Percentiles rank a stretch among this genome's conserved stretches.
These are phyloP conservation scores for Hemichromis elongatus DNA, from an alignment of 2,113 vertebrate species.

Conservation along the genomic window DNA sequence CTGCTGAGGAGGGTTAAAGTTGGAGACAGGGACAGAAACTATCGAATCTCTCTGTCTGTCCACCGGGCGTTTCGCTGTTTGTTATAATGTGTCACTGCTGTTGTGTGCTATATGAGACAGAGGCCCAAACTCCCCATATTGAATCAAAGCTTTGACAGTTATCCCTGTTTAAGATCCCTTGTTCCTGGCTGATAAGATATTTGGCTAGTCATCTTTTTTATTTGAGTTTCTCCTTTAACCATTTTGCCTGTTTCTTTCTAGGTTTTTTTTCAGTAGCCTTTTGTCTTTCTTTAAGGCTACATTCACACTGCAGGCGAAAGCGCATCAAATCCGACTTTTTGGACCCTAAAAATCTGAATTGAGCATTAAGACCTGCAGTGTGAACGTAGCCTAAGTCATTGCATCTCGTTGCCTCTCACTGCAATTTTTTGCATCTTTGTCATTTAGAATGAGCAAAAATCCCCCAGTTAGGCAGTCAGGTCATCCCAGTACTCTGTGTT, in stretches of 20 bases:
- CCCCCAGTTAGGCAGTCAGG: constrained; percentile 21
- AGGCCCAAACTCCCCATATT: not conserved
- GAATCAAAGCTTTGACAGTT: not conserved
- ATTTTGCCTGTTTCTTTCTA: not conserved
- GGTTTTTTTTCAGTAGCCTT: not conserved
- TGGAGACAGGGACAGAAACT: constrained; percentile 23
- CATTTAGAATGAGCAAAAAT: constrained; percentile 15
- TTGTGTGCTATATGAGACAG: not conserved
- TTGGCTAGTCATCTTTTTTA: not conserved
- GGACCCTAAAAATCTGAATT: too few relatives aligned
- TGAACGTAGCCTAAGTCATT: too few relatives aligned
- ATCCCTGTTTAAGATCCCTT: not conserved
- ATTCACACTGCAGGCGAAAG: too few relatives aligned
- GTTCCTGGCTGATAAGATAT: not conserved
- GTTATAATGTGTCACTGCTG: not conserved
- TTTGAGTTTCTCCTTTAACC: not conserved
- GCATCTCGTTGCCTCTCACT: not conserved
- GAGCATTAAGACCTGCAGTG: too few relatives aligned
- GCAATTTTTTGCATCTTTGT: not conserved
- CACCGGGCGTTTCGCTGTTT: not conserved
- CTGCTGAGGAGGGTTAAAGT: constrained; percentile 45
- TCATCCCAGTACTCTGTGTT: constrained; percentile 34
- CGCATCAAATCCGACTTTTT: too few relatives aligned
- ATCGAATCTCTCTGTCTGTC: constrained; percentile 3
- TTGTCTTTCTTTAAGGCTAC: not conserved